phyloP scores from a whole-genome alignment of 2,888 invertebrate genomes.

The Hyposoter dolosus region DNA sequence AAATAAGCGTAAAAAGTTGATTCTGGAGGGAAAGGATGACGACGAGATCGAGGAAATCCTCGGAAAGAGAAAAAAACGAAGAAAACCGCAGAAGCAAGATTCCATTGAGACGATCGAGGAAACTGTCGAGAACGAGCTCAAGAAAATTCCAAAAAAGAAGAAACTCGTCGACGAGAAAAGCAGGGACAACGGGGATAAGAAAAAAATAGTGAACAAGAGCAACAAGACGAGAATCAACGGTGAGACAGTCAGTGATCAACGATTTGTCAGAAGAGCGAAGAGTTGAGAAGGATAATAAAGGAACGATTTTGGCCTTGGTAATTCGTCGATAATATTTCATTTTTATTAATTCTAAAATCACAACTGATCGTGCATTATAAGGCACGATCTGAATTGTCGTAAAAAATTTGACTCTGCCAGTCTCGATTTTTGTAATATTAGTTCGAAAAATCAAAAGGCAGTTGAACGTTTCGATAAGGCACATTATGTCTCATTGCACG shows the following conservation, averaged over 20 bases:
- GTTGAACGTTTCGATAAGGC: conserved; percentile 3
- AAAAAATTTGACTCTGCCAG: conserved; percentile 31
- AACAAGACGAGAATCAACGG: background rate
- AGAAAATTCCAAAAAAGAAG: background rate
- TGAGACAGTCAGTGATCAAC: conserved; percentile 8
- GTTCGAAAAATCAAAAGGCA: background rate
- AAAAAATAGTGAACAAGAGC: background rate
- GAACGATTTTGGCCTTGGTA: background rate
- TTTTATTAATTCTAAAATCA: conserved; percentile 58
- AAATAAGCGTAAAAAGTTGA: conserved; percentile 94
- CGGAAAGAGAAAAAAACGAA: conserved; percentile 82
- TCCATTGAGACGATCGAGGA: conserved; percentile 48
- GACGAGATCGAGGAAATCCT: conserved; percentile 89
- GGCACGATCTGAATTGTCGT: conserved; percentile 37
- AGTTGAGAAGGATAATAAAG: conserved; percentile 23
- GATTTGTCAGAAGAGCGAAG: conserved; percentile 31
- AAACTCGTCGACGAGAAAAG: background rate
- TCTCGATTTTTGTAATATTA: conserved; percentile 9
- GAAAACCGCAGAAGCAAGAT: conserved; percentile 71
- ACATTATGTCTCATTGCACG: conserved; percentile 3
- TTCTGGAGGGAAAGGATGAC: conserved; percentile 93
- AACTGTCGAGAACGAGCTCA: background rate
- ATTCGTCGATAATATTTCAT: conserved; percentile 2
- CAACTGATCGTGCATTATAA: conserved; percentile 39
- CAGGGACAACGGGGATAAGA: background rate